phyloP scores from a whole-genome alignment of 2,113 vertebrate species.

The Indicator indicator region DNA sequence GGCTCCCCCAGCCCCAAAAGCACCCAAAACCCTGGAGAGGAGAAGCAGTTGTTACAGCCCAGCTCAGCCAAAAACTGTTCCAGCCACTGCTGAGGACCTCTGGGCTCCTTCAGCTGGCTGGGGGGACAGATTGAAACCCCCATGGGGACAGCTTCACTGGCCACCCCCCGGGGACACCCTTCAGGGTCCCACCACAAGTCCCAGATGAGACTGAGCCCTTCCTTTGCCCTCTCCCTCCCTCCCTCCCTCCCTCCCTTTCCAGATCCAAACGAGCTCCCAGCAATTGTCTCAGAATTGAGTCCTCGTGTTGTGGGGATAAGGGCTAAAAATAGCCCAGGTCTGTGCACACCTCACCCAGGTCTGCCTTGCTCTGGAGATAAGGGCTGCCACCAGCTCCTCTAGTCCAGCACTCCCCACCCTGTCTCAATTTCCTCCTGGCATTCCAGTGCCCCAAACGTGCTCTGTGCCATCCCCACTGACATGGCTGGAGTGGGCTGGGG shows the following conservation, averaged over 20 bases:
- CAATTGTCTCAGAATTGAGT: slow-evolving; percentile 31
- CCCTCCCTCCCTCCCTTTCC: background rate
- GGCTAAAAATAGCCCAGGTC: background rate
- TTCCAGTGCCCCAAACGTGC: fast-evolving
- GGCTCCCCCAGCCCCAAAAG: background rate
- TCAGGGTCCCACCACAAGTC: fast-evolving
- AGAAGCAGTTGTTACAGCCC: fast-evolving
- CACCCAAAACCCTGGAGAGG: background rate
- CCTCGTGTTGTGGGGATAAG: background rate
- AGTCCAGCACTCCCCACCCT: background rate
- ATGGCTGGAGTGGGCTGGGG: fast-evolving
- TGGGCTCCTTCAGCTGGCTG: fast-evolving
- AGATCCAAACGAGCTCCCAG: background rate
- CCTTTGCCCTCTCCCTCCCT: background rate
- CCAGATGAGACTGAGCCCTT: fast-evolving
- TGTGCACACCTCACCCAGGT: background rate
- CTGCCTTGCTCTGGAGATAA: background rate
- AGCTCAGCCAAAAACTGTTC: background rate
- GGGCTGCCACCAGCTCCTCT: background rate
- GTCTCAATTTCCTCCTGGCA: background rate
- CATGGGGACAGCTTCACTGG: fast-evolving
- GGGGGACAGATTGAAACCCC: background rate
- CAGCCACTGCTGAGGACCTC: fast-evolving
- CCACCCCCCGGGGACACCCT: background rate
- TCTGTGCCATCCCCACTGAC: fast-evolving